Evolutionary conservation across 2,888 invertebrate species (phyloP), one percentile per base, ranked within the genome.

Genomic region (Philaethria dido): DNA sequence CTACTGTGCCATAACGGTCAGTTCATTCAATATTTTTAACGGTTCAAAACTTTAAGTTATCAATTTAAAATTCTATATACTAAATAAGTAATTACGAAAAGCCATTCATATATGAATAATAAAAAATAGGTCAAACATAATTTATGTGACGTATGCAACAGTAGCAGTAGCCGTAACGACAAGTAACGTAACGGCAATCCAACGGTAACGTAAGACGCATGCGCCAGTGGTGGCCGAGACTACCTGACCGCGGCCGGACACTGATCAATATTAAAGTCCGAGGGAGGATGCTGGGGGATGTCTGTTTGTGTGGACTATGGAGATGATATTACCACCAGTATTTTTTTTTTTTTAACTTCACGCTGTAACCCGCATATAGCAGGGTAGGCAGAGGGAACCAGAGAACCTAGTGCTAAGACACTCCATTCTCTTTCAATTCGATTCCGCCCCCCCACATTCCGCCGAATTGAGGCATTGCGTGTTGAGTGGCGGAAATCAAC

Each of bases 241-340:
- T 90, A 92, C 92, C 93, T 93, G 93, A 93, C 93, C 93, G 93
- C 93, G 89, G 83, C 92, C 80, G 93, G 93, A 93, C 93, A 93
- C 91, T 93, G 93, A 93, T 93, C 93, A 93, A 93, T 93, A 93
- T 93, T 92, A 93, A 92, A 90, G 89, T 91, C 91, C 92, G 85
- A 89, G 92, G 92, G 92, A 90, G 92, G 90, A 91, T 86, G 89
- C 89, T 77, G 88, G 90, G 89, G 91, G 75, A 83, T 88, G 89
- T 89, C 92, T 91, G 92, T 92, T 92, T 92, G 91, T 92, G 88
- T 92, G 88, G 85, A 60, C 45, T 70, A 85, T 79, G 74, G 86
- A 89, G 89, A n/a, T 80, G 88, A 6, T 84, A 70, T 68, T 75
- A 86, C 70, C 68, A 52, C 57, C 42, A 42, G 11, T 22, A 6